These are phyloP conservation scores for Apeltes quadracus DNA, from an alignment of 2,113 vertebrate genomes.

Conservation along the genomic window DNA sequence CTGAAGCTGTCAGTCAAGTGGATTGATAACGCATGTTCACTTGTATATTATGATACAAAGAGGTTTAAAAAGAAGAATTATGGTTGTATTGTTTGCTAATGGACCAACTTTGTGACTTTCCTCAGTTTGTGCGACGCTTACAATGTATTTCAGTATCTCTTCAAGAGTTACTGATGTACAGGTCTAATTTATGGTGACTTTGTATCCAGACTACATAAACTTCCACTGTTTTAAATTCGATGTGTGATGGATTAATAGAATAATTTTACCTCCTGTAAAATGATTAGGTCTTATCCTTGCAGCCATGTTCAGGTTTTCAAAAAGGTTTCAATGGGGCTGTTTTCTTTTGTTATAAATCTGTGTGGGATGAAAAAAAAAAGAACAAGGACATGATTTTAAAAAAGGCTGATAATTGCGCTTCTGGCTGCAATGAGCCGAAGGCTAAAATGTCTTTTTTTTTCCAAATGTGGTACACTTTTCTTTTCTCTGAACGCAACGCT, in stretches of 20 bases:
- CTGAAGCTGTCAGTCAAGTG: background rate
- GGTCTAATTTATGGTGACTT: too few species aligned
- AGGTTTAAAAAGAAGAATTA: too few species aligned
- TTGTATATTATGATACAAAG: too few species aligned
- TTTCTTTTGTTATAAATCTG: background rate
- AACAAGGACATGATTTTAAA: slow-evolving; percentile 2
- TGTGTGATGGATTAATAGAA: background rate
- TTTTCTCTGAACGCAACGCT: background rate
- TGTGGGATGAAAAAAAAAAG: background rate
- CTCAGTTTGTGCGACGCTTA: background rate
- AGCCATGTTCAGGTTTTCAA: background rate
- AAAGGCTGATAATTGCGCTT: slow-evolving; percentile 23
- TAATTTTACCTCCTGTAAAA: too few species aligned
- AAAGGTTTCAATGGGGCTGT: background rate
- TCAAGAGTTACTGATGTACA: background rate
- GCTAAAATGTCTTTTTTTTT: background rate
- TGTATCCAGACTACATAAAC: background rate
- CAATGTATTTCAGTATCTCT: background rate
- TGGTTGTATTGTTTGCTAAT: background rate
- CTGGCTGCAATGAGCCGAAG: background rate
- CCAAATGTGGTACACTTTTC: slow-evolving; percentile 9
- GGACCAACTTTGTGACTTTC: background rate
- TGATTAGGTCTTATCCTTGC: background rate
- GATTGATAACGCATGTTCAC: background rate
- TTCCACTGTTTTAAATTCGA: background rate